Base-by-base conservation (phyloP, 1,140 invertebrate species). In the Zeugodacus cucurbitae region DNA sequence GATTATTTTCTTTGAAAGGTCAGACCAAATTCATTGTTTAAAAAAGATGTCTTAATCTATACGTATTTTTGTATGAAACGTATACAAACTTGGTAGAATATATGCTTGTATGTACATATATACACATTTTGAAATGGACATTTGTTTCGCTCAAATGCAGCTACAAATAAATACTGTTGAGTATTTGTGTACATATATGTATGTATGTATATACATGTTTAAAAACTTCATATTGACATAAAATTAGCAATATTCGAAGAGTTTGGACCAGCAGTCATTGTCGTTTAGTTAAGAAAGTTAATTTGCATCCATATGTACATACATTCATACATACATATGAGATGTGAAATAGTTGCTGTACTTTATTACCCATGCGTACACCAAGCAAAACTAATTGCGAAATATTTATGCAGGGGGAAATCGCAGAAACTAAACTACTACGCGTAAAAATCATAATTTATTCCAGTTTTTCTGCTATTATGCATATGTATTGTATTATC, bases 381-480 rank as follows among this genome's bases (percentile, higher is more conserved):
- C 7, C 8, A 48, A 82, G 26, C 74, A 48, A 26, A 82, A 48
- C n/a, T 82, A 82, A 82, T 82, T 82, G 74, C 37, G n/a, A 82
- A 48, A 82, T 82, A 82, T 48, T 29, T 82, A 82, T 82, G 74
- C 14, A 17, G 41, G n/a, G 20, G 8, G 74, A 54, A 82, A 22
- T 82, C n/a, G 11, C 48, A 1, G 41, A 82, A 41, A 41, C 26
- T 48, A 82, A 48, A 41, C 74, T 48, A 82, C 74, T 44, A n/a
- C n/a, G n/a, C n/a, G n/a, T n/a, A 44, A 34, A 26, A 20, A n/a
- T 44, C 74, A 4, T 29, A 82, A 82, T 48, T 82, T 82, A 48
- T 48, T 82, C 41, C n/a, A 82, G 8, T 82, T 54, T 82, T 54
- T 82, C 20, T 44, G n/a, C 3, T 48, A 48, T 26, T 48, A 54